Conservation (phyloP, 2,113 vertebrate genomes). For the Castor canadensis region DNA sequence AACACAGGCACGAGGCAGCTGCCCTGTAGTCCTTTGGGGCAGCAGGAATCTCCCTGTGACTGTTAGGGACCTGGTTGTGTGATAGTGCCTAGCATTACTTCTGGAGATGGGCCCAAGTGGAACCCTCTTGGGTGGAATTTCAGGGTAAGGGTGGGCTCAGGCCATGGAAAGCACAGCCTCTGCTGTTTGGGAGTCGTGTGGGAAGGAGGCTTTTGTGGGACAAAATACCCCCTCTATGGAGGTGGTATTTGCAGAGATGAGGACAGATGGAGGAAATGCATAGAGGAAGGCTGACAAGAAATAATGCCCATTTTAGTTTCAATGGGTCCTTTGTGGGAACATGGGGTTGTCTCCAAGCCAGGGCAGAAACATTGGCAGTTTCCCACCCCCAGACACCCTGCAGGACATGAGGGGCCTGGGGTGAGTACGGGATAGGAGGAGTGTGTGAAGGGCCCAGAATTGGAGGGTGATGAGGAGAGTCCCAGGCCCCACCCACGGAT, state of each 20-base stretch:
- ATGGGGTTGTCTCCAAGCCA: background rate
- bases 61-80: background rate
- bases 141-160: background rate
- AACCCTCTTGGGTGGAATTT: background rate
- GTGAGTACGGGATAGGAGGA: background rate
- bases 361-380: background rate
- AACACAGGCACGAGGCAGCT: fast-evolving
- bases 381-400: background rate
- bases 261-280: background rate
- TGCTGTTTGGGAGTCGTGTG: background rate
- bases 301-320: background rate
- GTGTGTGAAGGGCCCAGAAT: background rate
- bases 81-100: background rate
- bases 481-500: background rate
- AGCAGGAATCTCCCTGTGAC: background rate
- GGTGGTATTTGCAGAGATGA: background rate
- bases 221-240: background rate
- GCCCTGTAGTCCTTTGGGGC: background rate
- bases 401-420: background rate
- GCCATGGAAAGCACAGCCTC: background rate
- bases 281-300: background rate
- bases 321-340: background rate
- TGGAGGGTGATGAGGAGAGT: background rate
- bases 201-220: background rate
- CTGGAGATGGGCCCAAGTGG: background rate